Evolutionary conservation across 2,113 vertebrate genomes (phyloP).

Genomic region (Actenoides hombroni): DNA sequence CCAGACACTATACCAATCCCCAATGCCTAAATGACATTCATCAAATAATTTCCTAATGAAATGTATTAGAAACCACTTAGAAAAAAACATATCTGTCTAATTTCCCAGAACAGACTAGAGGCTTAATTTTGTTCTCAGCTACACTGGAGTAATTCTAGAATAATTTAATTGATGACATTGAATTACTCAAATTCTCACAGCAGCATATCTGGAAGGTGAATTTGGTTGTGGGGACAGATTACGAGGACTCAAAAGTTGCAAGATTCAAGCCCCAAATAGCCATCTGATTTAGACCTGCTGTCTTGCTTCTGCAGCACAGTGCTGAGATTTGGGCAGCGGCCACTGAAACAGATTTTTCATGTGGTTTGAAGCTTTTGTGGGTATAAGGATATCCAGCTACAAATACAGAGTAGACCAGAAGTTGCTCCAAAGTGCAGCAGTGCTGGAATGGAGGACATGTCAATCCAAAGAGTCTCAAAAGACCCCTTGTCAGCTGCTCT

Average conservation of each 20-base stretch:
- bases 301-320: neutral
- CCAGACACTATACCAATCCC: neutral
- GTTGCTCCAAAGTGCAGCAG: neutral
- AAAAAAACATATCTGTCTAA: slow-evolving; percentile 45
- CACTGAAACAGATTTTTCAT: neutral
- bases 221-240: neutral
- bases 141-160: slow-evolving; percentile 46
- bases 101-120: slow-evolving; percentile 52
- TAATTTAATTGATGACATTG: slow-evolving; percentile 53
- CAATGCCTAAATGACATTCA: slow-evolving; percentile 38
- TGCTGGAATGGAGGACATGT: neutral
- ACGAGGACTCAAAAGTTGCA: neutral
- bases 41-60: slow-evolving; percentile 50
- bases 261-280: neutral
- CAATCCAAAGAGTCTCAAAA: neutral
- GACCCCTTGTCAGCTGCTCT: slow-evolving; percentile 8
- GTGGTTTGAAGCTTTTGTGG: neutral
- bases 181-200: slow-evolving; percentile 30
- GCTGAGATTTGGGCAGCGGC: neutral
- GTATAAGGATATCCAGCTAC: neutral
- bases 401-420: neutral
- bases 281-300: neutral
- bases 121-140: slow-evolving; percentile 58
- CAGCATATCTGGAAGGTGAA: slow-evolving; percentile 16
- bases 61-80: slow-evolving; percentile 48